A percentile compares a stretch with the other conserved stretches of the same genome.
phyloP scores from a whole-genome alignment of 2,797 vertebrate species.

The Micromesistius poutassou region DNA sequence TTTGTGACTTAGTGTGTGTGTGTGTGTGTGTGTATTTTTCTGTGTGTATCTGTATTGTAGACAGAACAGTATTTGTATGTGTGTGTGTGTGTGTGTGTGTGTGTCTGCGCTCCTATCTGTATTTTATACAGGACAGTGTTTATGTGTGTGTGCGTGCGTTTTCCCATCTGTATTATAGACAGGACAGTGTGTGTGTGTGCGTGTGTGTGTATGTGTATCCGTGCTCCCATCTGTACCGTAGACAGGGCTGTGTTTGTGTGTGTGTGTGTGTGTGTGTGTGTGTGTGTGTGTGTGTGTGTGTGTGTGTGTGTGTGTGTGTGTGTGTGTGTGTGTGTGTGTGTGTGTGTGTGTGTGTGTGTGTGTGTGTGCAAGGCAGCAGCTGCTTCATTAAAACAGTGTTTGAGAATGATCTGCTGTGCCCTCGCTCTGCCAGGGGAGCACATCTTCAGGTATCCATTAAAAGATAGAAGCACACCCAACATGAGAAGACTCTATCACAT shows the following conservation, averaged over 20 bases:
- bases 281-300: constrained; percentile 6
- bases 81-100: not conserved
- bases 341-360: not conserved
- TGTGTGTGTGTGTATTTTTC: too few species aligned
- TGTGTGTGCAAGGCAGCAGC: constrained; percentile 15
- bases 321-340: not conserved
- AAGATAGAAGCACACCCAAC: not conserved
- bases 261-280: constrained; percentile 16
- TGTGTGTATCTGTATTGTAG: too few species aligned
- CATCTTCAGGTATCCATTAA: not conserved
- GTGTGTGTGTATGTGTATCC: not conserved
- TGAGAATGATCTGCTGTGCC: not conserved
- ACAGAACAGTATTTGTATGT: not conserved
- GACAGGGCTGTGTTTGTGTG: not conserved
- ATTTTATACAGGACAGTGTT: too few species aligned
- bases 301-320: not conserved
- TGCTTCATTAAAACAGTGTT: constrained; percentile 18
- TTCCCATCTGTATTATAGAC: not conserved
- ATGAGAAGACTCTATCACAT: not conserved
- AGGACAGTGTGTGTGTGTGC: not conserved
- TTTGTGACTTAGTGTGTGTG: not conserved
- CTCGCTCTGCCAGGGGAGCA: not conserved
- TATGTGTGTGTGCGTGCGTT: not conserved
- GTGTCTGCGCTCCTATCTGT: not conserved
- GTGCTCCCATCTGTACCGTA: not conserved